phyloP scores from a whole-genome alignment of 2,888 invertebrate species.

The Zaprionus obscuricornis region DNA sequence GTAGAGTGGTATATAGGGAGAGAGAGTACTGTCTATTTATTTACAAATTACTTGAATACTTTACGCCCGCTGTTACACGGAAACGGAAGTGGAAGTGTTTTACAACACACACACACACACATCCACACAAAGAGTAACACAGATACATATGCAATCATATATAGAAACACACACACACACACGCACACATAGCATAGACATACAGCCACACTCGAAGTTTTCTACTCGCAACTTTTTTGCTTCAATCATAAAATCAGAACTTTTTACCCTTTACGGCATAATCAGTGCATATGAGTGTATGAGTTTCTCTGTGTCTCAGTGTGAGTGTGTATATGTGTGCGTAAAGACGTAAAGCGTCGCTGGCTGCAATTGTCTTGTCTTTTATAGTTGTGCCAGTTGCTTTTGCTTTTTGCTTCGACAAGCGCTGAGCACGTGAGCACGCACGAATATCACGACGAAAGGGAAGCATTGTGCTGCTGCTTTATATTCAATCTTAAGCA shows the following conservation, averaged over 20 bases:
- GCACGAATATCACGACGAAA: slow-evolving; percentile 10
- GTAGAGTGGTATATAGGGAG: too few species aligned
- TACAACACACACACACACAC: slow-evolving; percentile 45
- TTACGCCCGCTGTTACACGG: slow-evolving; percentile 66
- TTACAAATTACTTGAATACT: slow-evolving; percentile 76
- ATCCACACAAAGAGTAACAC: too few species aligned
- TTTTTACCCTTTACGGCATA: slow-evolving; percentile 74
- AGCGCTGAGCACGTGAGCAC: slow-evolving; percentile 9
- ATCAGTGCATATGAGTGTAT: slow-evolving; percentile 53
- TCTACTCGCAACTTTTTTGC: slow-evolving; percentile 54
- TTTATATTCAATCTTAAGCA: too few species aligned
- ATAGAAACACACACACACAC: slow-evolving; percentile 2
- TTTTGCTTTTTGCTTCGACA: slow-evolving; percentile 7
- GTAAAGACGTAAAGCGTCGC: slow-evolving; percentile 43
- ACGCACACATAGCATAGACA: background rate
- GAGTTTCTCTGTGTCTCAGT: background rate
- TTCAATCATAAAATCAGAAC: slow-evolving; percentile 77
- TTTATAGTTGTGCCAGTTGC: slow-evolving; percentile 68
- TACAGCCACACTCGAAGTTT: slow-evolving; percentile 16
- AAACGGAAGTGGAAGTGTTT: slow-evolving; percentile 64
- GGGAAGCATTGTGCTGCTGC: too few species aligned
- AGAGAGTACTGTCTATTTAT: slow-evolving; percentile 38
- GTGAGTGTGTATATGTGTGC: background rate
- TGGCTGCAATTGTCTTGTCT: slow-evolving; percentile 70
- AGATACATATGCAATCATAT: background rate